Percentiles rank a stretch among this genome's conserved stretches.
These are phyloP conservation scores for Adoxophyes honmai DNA, from an alignment of 1,140 invertebrate species.

Conservation along the genomic window DNA sequence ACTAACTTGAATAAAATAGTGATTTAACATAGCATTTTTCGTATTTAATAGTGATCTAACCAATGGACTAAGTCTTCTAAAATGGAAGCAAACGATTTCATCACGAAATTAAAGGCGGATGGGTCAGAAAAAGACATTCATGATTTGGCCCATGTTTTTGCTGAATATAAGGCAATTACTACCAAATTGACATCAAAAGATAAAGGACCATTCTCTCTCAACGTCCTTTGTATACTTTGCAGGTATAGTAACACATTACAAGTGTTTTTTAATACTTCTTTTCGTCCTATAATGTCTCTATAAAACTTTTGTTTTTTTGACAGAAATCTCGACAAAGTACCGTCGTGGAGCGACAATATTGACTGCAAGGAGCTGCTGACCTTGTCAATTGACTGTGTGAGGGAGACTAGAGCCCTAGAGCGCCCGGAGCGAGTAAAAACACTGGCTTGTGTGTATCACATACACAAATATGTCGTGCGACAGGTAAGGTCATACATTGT, in stretches of 20 bases:
- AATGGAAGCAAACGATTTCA: constrained; percentile 50
- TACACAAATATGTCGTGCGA: constrained; percentile 50
- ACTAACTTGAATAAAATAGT: neutral
- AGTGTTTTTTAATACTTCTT: neutral
- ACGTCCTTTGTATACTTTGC: constrained; percentile 56
- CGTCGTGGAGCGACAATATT: constrained; percentile 44
- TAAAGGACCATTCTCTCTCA: constrained; percentile 45
- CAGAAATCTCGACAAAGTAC: constrained; percentile 60
- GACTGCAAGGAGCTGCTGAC: constrained; percentile 37
- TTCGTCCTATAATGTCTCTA: neutral
- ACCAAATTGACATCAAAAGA: constrained; percentile 41
- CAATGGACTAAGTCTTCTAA: neutral
- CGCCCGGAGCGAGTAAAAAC: constrained; percentile 38
- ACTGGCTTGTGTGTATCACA: constrained; percentile 51
- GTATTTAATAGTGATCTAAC: neutral
- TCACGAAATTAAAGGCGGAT: constrained; percentile 48
- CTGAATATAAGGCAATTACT: constrained; percentile 38
- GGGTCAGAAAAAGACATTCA: constrained; percentile 35
- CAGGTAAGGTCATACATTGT: constrained; percentile 45
- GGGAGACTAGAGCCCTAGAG: constrained; percentile 36
- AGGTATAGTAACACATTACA: constrained; percentile 36
- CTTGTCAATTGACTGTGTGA: constrained; percentile 47
- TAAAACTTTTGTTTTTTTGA: constrained; percentile 20
- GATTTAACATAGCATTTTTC: too few relatives aligned
- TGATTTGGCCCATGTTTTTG: constrained; percentile 37